Evolutionary conservation across 2,888 invertebrate species (phyloP).

Genomic region (Arenicola marina): DNA sequence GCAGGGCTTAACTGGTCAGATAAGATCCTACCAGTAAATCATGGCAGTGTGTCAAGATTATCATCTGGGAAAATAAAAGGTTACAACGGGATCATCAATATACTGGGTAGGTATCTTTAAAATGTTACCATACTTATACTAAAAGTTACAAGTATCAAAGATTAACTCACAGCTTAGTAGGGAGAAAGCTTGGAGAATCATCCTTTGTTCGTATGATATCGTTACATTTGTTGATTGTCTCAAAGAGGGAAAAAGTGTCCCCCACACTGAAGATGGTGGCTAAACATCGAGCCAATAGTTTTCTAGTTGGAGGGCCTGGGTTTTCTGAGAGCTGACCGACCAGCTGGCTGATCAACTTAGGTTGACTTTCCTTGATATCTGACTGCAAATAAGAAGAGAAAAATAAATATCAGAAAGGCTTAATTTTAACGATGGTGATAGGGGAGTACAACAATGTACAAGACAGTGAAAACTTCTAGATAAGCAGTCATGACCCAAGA

Average conservation of each 20-base stretch:
- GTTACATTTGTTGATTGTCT: constrained; percentile 97
- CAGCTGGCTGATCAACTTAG: constrained; percentile 91
- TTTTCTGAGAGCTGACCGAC: constrained; percentile 83
- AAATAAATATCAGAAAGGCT: not conserved
- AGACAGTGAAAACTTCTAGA: too few relatives aligned
- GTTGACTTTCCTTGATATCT: constrained; percentile 95
- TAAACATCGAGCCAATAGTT: constrained; percentile 85
- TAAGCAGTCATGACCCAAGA: too few relatives aligned
- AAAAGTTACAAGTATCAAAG: too few relatives aligned
- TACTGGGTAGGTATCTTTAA: too few relatives aligned
- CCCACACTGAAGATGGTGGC: constrained; percentile 96
- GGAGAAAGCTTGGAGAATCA: constrained; percentile 93
- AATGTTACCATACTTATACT: too few relatives aligned
- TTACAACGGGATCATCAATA: too few relatives aligned
- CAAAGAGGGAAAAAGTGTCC: constrained; percentile 94
- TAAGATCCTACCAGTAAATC: too few relatives aligned
- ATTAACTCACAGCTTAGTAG: constrained; percentile 90
- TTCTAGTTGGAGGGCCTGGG: constrained; percentile 91
- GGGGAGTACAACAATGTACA: too few relatives aligned
- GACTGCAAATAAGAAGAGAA: constrained; percentile 68
- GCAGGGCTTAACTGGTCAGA: too few relatives aligned
- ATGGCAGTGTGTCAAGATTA: too few relatives aligned
- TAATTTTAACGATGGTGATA: too few relatives aligned
- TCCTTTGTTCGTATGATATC: constrained; percentile 96
- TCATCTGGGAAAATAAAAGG: too few relatives aligned